phyloP scores from a whole-genome alignment of 2,113 vertebrate genomes.

The Engystomops pustulosus region DNA sequence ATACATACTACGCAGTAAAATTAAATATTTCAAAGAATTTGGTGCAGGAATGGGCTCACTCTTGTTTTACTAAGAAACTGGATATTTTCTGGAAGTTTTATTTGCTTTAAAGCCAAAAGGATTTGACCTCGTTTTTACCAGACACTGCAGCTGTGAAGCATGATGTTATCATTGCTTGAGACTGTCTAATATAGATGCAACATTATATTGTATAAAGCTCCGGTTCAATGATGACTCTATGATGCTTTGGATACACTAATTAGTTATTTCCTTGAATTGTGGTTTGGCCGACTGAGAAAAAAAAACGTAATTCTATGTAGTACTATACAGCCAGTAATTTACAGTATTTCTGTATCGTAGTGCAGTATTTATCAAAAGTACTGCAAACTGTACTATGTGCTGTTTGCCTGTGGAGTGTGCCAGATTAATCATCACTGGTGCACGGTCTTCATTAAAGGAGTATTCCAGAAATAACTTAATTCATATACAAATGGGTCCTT shows the following conservation, averaged over 20 bases:
- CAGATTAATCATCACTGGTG: no score
- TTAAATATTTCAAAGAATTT: no score
- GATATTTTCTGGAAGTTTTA: slow-evolving; percentile 42
- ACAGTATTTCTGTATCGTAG: no score
- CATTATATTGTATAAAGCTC: not conserved
- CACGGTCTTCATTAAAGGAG: no score
- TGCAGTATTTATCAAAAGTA: no score
- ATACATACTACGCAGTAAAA: no score
- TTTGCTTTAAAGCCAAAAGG: slow-evolving; percentile 46
- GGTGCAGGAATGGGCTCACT: not conserved
- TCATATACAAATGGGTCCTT: no score
- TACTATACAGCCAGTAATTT: not conserved
- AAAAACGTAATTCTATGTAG: not conserved
- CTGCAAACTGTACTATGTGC: no score
- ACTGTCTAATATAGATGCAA: slow-evolving; percentile 22
- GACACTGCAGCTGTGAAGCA: slow-evolving; percentile 50
- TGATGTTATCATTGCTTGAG: slow-evolving; percentile 16
- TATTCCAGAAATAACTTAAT: no score
- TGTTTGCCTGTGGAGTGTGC: no score
- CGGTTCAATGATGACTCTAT: slow-evolving; percentile 26
- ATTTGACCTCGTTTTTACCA: slow-evolving; percentile 53
- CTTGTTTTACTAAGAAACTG: slow-evolving; percentile 30
- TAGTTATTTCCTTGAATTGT: slow-evolving; percentile 1
- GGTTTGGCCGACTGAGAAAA: not conserved
- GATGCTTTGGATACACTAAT: not conserved